These are phyloP conservation scores for Rhinophrynus dorsalis DNA, from an alignment of 2,797 vertebrate genomes.

Conservation along the genomic window DNA sequence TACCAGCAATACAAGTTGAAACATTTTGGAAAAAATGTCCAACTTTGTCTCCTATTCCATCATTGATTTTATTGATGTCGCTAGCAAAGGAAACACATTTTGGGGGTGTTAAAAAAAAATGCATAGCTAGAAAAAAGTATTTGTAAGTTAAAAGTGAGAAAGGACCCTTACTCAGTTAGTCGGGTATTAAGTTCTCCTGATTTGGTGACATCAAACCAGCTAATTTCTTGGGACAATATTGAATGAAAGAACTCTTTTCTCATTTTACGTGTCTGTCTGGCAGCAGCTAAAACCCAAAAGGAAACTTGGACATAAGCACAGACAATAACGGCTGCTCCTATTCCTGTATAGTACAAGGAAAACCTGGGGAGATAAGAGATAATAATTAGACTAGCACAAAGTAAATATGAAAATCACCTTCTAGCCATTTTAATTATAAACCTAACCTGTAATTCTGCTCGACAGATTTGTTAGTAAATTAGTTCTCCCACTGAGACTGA, in stretches of 20 bases:
- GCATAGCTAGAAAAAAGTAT: too few species aligned
- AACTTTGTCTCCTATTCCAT: conserved; percentile 79
- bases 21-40: conserved; percentile 71
- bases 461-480: too few species aligned
- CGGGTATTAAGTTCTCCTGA: conserved; percentile 81
- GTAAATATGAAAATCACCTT: too few species aligned
- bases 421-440: not conserved
- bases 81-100: conserved; percentile 55
- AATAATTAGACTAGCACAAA: too few species aligned
- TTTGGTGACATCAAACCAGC: conserved; percentile 83
- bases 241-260: conserved; percentile 79
- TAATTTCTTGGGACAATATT: conserved; percentile 81
- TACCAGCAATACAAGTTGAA: conserved; percentile 69
- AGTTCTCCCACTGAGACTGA: too few species aligned
- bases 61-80: conserved; percentile 78
- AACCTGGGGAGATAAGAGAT: conserved; percentile 58
- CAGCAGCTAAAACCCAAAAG: conserved; percentile 79
- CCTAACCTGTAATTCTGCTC: too few species aligned
- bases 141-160: too few species aligned
- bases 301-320: conserved; percentile 82
- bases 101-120: too few species aligned
- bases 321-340: conserved; percentile 74
- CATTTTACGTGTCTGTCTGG: conserved; percentile 77
- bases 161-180: conserved; percentile 77
- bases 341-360: conserved; percentile 76